These are phyloP conservation scores for Ciconia nigra DNA, from an alignment of 2,797 vertebrate species.

Conservation along the genomic window DNA sequence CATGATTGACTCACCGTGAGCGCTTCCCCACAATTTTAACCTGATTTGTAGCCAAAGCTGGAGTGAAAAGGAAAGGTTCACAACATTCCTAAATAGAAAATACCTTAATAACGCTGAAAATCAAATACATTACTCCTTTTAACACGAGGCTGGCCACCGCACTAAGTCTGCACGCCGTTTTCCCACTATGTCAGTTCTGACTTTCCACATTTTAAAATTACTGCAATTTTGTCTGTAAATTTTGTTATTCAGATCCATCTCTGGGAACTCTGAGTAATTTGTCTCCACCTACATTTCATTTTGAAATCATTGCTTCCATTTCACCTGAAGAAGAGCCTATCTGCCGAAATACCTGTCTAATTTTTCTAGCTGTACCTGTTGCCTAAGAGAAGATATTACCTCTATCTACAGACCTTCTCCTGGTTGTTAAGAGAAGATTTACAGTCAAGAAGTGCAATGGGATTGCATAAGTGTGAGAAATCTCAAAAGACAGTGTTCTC, in stretches of 20 bases:
- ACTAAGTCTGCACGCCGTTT: rapidly evolving
- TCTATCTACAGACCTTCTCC: background rate
- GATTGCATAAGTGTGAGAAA: background rate
- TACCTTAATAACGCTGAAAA: background rate
- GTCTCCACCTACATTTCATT: background rate
- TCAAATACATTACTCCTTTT: background rate
- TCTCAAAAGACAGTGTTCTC: background rate
- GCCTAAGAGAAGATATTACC: background rate
- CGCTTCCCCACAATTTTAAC: background rate
- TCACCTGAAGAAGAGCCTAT: background rate
- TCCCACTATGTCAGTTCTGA: background rate
- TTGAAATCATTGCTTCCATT: background rate
- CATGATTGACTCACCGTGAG: background rate
- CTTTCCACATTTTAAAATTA: background rate
- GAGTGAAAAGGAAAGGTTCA: background rate
- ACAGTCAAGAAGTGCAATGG: background rate
- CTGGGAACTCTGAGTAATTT: background rate
- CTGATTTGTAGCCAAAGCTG: background rate
- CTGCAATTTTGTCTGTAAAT: background rate
- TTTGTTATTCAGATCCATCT: background rate
- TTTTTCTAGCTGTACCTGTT: background rate
- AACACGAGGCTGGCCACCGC: background rate
- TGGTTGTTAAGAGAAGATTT: background rate
- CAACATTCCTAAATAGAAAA: background rate
- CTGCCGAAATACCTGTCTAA: background rate